Evolutionary conservation across 2,797 vertebrate species (phyloP).

Genomic region (Fratercula arctica): DNA sequence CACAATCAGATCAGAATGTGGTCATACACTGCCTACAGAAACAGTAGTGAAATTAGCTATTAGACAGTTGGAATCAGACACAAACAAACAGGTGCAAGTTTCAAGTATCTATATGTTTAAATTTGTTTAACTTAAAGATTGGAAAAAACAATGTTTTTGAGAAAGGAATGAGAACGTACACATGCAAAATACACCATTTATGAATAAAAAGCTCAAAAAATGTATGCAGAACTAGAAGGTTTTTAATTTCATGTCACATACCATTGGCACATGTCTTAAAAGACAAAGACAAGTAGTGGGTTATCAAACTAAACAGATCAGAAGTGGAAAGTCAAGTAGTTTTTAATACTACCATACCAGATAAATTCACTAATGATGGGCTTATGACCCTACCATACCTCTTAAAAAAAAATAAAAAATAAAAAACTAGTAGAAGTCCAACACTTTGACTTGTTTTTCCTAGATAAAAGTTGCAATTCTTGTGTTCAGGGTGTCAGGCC

Average conservation of each 20-base stretch:
- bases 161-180: background rate
- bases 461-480: constrained; percentile 9
- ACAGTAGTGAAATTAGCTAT: background rate
- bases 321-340: background rate
- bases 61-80: background rate
- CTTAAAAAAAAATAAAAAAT: background rate
- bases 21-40: background rate
- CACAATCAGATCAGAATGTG: background rate
- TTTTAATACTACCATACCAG: background rate
- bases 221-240: background rate
- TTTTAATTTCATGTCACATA: background rate
- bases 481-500: constrained; percentile 3
- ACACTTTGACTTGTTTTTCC: background rate
- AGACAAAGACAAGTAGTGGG: background rate
- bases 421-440: background rate
- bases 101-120: background rate
- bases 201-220: background rate
- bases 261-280: background rate
- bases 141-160: background rate
- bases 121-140: background rate
- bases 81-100: background rate
- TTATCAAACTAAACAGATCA: background rate
- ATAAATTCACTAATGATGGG: background rate
- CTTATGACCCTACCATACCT: background rate
- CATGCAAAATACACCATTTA: background rate